These are phyloP conservation scores for Drosophila melanosoma DNA, from an alignment of 2,888 invertebrate species.

Conservation along the genomic window DNA sequence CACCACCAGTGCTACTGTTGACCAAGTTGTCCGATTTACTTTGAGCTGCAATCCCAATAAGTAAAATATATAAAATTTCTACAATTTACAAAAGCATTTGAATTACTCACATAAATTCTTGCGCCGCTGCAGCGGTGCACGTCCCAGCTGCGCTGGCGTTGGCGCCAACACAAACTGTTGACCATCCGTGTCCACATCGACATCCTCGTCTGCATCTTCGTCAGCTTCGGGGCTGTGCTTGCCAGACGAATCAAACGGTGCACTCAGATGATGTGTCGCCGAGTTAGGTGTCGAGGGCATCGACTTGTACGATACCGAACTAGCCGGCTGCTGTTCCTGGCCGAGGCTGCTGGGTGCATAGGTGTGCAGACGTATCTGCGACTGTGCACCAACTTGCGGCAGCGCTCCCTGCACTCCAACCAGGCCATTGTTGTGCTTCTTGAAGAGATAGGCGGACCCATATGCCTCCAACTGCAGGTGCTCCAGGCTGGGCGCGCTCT, in stretches of 20 bases:
- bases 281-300: constrained; percentile 85
- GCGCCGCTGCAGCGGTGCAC: constrained; percentile 94
- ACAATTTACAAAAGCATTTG: not conserved
- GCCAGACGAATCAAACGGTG: constrained; percentile 65
- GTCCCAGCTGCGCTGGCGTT: constrained; percentile 96
- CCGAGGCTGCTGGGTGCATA: constrained; percentile 65
- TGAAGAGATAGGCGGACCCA: constrained; percentile 74
- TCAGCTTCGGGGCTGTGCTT: constrained; percentile 54
- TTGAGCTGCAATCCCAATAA: constrained; percentile 55
- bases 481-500: constrained; percentile 59
- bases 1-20: constrained; percentile 23
- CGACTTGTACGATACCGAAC: constrained; percentile 83
- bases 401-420: constrained; percentile 49
- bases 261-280: constrained; percentile 72
- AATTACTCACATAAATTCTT: constrained; percentile 90
- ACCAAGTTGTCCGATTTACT: constrained; percentile 67
- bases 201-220: constrained; percentile 67
- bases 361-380: constrained; percentile 73
- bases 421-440: constrained; percentile 78
- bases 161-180: constrained; percentile 93
- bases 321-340: constrained; percentile 68
- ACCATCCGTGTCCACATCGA: constrained; percentile 75
- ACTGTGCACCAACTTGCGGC: constrained; percentile 64
- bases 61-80: not conserved
- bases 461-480: constrained; percentile 58